Evolutionary conservation across 2,888 invertebrate genomes (phyloP).

Genomic region (Malachius bipustulatus): DNA sequence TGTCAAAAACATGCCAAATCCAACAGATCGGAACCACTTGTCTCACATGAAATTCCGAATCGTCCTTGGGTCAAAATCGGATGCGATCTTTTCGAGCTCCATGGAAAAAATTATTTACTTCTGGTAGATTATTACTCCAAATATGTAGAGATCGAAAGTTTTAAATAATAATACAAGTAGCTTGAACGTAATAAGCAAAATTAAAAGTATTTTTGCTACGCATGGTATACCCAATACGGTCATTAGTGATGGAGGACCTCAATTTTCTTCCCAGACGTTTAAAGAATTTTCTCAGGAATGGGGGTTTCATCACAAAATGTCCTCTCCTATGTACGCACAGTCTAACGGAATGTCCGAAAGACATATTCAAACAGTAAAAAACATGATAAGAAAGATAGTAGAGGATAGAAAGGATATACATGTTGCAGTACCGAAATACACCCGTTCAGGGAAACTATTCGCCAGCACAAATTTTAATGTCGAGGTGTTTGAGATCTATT

Average conservation of each 20-base stretch:
- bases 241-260: constrained; percentile 9
- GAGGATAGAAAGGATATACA: too few relatives aligned
- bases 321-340: constrained; percentile 3
- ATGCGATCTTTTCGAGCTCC: constrained; percentile 6
- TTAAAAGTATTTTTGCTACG: constrained; percentile 8
- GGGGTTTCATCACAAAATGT: constrained; percentile 3
- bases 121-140: constrained; percentile 7
- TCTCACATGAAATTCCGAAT: constrained; percentile 11
- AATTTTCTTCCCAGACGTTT: constrained; percentile 6
- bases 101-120: not conserved
- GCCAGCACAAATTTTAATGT: too few relatives aligned
- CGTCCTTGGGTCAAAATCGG: constrained; percentile 13
- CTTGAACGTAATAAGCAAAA: not conserved
- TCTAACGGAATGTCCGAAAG: too few relatives aligned
- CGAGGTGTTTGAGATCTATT: too few relatives aligned
- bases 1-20: constrained; percentile 14
- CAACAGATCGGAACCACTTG: constrained; percentile 15
- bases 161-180: constrained; percentile 2
- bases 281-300: constrained; percentile 6
- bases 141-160: constrained; percentile 5
- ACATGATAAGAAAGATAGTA: too few relatives aligned
- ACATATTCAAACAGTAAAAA: too few relatives aligned
- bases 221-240: constrained; percentile 9
- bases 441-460: too few relatives aligned
- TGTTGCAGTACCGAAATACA: too few relatives aligned